Conservation (phyloP, 2,797 vertebrate genomes). For the Phyllotis vaccarum region DNA sequence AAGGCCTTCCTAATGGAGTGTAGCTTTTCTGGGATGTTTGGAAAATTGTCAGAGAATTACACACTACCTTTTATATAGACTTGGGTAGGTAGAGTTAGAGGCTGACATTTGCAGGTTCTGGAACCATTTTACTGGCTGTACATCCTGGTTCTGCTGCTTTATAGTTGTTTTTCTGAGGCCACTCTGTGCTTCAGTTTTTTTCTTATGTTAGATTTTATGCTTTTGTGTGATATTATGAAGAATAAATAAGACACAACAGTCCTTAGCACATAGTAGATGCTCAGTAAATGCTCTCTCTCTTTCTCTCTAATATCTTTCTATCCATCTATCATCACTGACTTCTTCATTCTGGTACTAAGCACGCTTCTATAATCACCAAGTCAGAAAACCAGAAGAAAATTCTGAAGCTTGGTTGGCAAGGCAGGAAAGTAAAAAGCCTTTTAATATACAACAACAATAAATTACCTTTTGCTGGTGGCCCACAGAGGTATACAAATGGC, state of each 20-base stretch:
- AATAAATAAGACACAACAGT: background rate
- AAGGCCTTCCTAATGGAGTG: background rate
- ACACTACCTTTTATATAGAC: too few relatives aligned
- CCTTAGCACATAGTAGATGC: background rate
- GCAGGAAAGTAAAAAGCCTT: background rate
- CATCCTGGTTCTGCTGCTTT: background rate
- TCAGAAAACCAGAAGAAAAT: background rate
- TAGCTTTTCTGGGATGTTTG: background rate
- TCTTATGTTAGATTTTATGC: background rate
- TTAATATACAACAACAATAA: background rate
- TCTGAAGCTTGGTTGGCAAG: background rate
- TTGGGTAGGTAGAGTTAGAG: background rate
- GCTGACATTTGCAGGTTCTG: background rate
- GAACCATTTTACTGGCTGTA: background rate
- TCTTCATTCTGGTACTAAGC: background rate
- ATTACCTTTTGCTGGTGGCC: background rate
- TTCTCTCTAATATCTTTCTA: background rate
- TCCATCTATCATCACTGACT: background rate
- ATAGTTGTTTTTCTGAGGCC: background rate
- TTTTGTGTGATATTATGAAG: background rate
- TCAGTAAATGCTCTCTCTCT: background rate
- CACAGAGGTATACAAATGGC: background rate
- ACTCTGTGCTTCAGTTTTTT: conserved; percentile 37
- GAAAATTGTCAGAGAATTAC: background rate
- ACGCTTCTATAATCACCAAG: background rate